phyloP scores from a whole-genome alignment of 2,888 invertebrate species.

The Sphinx pinastri region DNA sequence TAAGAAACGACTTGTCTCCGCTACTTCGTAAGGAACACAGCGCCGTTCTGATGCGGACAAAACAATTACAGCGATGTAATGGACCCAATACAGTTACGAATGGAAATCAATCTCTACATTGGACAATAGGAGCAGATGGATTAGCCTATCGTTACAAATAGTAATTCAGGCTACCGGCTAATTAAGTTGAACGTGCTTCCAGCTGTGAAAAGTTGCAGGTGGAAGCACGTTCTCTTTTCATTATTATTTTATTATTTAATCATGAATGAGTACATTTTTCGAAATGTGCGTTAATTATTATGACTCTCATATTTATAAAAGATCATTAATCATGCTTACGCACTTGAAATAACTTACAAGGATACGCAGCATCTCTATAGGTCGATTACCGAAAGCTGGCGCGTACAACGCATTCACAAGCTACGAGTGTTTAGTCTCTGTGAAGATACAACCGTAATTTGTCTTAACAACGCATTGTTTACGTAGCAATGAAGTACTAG shows the following conservation, averaged over 20 bases:
- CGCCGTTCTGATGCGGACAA: constrained; percentile 43
- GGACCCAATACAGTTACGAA: constrained; percentile 28
- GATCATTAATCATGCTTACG: too few relatives aligned
- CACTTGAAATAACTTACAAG: too few relatives aligned
- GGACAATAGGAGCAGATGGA: constrained; percentile 22
- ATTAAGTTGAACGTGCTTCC: constrained; percentile 3
- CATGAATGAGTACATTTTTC: background rate
- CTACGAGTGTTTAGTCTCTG: too few relatives aligned
- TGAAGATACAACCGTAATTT: too few relatives aligned
- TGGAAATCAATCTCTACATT: constrained; percentile 26
- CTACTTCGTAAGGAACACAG: constrained; percentile 54
- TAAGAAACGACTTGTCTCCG: constrained; percentile 57
- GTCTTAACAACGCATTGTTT: too few relatives aligned
- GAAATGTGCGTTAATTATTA: background rate
- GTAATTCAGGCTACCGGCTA: constrained; percentile 14
- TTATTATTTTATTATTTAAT: background rate
- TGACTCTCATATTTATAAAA: background rate
- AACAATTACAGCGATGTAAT: constrained; percentile 46
- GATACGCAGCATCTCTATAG: too few relatives aligned
- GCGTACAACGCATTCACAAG: too few relatives aligned
- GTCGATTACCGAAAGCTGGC: too few relatives aligned
- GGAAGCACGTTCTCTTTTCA: background rate
- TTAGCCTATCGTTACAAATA: constrained; percentile 15
- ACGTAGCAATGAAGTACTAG: too few relatives aligned
- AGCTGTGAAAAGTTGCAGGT: background rate